These are phyloP conservation scores for Synanthedon andrenaeformis DNA, from an alignment of 2,888 invertebrate genomes.

Conservation along the genomic window DNA sequence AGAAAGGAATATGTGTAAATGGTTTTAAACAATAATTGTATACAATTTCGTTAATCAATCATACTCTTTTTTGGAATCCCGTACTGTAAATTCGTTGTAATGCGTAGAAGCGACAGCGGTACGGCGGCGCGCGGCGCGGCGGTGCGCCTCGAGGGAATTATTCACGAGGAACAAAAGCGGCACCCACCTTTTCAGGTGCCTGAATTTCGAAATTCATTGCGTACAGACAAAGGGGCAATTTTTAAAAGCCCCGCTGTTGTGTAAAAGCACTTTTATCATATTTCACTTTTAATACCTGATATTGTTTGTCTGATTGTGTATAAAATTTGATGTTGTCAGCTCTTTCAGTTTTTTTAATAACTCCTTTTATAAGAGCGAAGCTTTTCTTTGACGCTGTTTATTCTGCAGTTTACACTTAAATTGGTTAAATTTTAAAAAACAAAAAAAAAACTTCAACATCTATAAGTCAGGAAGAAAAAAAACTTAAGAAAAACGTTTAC, in stretches of 20 bases:
- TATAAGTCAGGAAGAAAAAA: no score
- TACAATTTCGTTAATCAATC: no score
- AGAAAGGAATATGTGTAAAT: no score
- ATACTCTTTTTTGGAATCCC: no score
- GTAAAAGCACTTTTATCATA: slow-evolving; percentile 24
- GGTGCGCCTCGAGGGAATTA: slow-evolving; percentile 24
- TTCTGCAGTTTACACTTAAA: no score
- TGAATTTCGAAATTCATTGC: slow-evolving; percentile 55
- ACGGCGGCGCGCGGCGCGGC: no score
- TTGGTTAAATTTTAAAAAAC: no score
- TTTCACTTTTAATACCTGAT: slow-evolving; percentile 22
- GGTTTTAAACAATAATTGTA: no score
- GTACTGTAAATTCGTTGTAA: not conserved
- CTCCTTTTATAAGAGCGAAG: not conserved
- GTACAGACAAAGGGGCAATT: slow-evolving; percentile 52
- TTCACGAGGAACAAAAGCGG: slow-evolving; percentile 47
- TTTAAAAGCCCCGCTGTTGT: slow-evolving; percentile 32
- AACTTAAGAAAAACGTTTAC: no score
- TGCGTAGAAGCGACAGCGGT: slow-evolving; percentile 25
- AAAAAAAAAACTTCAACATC: no score
- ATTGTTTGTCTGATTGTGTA: not conserved
- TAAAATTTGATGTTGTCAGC: not conserved
- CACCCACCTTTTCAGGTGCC: slow-evolving; percentile 42
- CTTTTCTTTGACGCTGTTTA: no score
- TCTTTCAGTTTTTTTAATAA: not conserved